These are phyloP conservation scores for Unio delphinus DNA, from an alignment of 2,888 invertebrate species.

Conservation along the genomic window DNA sequence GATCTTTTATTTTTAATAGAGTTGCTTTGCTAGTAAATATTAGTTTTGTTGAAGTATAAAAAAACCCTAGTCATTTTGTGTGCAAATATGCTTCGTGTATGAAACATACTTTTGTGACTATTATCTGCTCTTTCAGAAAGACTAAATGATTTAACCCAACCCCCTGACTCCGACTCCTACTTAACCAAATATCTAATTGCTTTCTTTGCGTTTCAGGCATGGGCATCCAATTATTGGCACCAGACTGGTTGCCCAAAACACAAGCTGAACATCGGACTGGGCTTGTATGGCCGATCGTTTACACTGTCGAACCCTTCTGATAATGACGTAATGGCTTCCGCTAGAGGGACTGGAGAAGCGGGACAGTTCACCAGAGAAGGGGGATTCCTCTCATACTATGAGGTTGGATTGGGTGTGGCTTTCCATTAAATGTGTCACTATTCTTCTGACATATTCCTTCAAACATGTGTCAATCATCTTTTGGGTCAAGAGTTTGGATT, in stretches of 20 bases:
- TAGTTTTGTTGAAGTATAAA: no score
- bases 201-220: slow-evolving; percentile 45
- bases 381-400: slow-evolving; percentile 65
- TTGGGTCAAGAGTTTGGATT: slow-evolving; percentile 45
- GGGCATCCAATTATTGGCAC: slow-evolving; percentile 59
- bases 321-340: slow-evolving; percentile 51
- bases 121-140: no score
- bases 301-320: slow-evolving; percentile 79
- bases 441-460: background rate
- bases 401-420: slow-evolving; percentile 39
- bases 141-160: no score
- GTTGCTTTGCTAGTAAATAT: no score
- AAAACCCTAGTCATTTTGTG: no score
- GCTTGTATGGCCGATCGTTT: slow-evolving; percentile 90
- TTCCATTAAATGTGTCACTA: background rate
- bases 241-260: slow-evolving; percentile 88
- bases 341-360: slow-evolving; percentile 48
- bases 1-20: no score
- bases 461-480: no score
- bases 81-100: no score
- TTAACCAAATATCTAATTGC: no score
- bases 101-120: no score
- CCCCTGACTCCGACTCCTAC: no score
- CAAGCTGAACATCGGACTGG: slow-evolving; percentile 94
- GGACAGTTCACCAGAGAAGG: slow-evolving; percentile 59